These are phyloP conservation scores for Bos javanicus DNA, from an alignment of 2,113 vertebrate genomes.

Conservation along the genomic window DNA sequence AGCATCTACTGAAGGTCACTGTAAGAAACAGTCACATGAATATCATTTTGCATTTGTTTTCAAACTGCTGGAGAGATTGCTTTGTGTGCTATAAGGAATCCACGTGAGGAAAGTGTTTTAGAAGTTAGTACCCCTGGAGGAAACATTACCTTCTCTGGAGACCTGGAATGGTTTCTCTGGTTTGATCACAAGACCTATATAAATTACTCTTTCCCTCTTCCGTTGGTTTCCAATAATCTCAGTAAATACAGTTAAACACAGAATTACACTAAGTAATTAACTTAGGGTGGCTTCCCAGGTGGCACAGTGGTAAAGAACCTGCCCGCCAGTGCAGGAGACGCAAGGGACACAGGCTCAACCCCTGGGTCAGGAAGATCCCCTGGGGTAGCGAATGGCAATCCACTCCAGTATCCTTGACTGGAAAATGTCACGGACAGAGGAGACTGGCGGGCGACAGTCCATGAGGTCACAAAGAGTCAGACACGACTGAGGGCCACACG, in stretches of 20 bases:
- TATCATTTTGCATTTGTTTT: neutral
- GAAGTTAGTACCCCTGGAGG: neutral
- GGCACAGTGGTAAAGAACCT: neutral
- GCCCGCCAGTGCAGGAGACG: neutral
- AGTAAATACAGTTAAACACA: constrained; percentile 28
- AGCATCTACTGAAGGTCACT: neutral
- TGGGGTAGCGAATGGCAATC: neutral
- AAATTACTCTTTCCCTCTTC: neutral
- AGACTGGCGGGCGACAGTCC: neutral
- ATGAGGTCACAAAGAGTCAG: neutral
- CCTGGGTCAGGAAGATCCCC: neutral
- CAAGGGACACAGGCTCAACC: neutral
- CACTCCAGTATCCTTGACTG: neutral
- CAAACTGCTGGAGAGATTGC: neutral
- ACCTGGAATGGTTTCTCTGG: neutral
- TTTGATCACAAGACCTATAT: neutral
- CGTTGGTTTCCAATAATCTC: neutral
- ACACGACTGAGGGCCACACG: neutral
- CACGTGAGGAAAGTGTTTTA: neutral
- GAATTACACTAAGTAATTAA: neutral
- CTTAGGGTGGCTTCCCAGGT: neutral
- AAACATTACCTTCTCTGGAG: neutral
- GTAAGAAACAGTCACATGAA: neutral
- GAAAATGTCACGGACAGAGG: neutral
- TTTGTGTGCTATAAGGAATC: neutral